Evolutionary conservation across 2,888 invertebrate genomes (phyloP).

Genomic region (Clusia tigrina): DNA sequence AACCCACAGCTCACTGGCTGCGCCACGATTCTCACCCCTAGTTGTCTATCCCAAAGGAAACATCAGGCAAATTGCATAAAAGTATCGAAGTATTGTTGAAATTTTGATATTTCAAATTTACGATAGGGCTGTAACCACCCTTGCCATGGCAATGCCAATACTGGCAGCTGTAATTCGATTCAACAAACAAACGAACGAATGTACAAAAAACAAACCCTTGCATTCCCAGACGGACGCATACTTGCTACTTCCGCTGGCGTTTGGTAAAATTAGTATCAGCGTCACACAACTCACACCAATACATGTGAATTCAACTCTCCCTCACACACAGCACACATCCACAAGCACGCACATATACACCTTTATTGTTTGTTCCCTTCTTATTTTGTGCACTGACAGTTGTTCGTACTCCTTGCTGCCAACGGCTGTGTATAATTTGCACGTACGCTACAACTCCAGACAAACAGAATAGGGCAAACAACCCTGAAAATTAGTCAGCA

Average conservation of each 20-base stretch:
- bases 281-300: too few relatives aligned
- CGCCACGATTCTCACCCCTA: background rate
- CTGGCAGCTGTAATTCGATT: conserved; percentile 9
- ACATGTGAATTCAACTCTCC: background rate
- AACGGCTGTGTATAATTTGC: background rate
- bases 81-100: background rate
- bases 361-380: background rate
- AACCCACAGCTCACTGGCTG: background rate
- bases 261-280: background rate
- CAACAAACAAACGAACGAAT: background rate
- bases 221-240: conserved; percentile 1
- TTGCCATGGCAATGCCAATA: background rate
- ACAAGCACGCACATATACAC: background rate
- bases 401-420: background rate
- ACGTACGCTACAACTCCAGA: background rate
- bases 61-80: background rate
- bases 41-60: background rate
- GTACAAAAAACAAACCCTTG: background rate
- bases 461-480: background rate
- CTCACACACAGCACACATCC: background rate
- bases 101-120: background rate
- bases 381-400: background rate
- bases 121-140: background rate
- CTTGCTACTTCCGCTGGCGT: background rate
- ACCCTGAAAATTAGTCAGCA: conserved; percentile 4